Conservation (phyloP, 2,113 vertebrate genomes). For the Engystomops pustulosus region DNA sequence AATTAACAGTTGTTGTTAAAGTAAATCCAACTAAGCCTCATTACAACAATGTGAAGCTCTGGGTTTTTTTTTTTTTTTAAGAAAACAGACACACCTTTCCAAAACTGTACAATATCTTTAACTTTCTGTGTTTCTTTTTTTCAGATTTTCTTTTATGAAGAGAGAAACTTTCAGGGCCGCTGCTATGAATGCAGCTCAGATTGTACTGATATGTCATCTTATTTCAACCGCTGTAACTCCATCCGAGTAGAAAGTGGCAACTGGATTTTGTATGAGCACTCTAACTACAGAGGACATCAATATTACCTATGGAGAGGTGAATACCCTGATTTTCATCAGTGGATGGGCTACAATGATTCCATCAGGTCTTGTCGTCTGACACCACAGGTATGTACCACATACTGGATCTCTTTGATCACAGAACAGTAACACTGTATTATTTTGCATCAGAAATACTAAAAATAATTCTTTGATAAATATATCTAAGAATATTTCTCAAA, state of each 20-base stretch:
- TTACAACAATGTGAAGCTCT: too few relatives aligned
- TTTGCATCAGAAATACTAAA: too few relatives aligned
- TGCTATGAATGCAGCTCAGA: slow-evolving; percentile 33
- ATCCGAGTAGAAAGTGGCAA: slow-evolving; percentile 9
- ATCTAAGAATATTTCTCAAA: too few relatives aligned
- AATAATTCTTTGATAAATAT: too few relatives aligned
- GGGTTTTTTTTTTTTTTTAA: not conserved
- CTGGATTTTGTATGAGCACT: slow-evolving; percentile 58
- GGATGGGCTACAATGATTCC: slow-evolving; percentile 41
- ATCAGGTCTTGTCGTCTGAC: slow-evolving; percentile 22
- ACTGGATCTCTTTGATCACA: too few relatives aligned
- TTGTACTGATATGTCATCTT: not conserved
- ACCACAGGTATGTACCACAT: slow-evolving; percentile 23
- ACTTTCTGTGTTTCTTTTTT: not conserved
- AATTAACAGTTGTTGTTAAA: too few relatives aligned
- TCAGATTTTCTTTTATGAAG: slow-evolving; percentile 65
- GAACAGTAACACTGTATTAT: too few relatives aligned
- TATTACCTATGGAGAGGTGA: slow-evolving; percentile 78
- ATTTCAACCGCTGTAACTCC: slow-evolving; percentile 7
- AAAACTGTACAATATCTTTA: not conserved
- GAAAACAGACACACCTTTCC: not conserved
- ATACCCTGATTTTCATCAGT: slow-evolving; percentile 42
- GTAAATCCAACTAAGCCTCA: too few relatives aligned
- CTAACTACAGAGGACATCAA: slow-evolving; percentile 73
- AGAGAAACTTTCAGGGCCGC: slow-evolving; percentile 63